Base-by-base conservation (phyloP, 2,888 invertebrate species). In the Pseudanteris insignis region DNA sequence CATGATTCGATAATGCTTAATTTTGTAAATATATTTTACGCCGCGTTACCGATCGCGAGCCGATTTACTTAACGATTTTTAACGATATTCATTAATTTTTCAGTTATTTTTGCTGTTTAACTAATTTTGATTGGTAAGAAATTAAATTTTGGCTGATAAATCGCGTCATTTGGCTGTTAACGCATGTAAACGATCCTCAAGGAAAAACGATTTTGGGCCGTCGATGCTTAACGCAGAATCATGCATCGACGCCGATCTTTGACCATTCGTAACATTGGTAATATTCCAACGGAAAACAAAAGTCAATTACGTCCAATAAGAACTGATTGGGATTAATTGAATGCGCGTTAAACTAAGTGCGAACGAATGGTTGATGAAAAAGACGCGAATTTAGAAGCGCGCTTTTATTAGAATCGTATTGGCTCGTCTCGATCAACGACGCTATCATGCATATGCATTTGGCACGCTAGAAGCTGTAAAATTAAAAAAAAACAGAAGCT, bases 261-360 rank as follows among this genome's bases (percentile, higher is more conserved):
- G 50, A 58, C 50, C 37, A 30, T 41, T 13, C 21, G 29, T 25
- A 34, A 7, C 26, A 14, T 32, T 48, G 48, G 48, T 50, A 50
- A 50, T 58, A 58, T 44, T 58, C 44, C 50, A 18, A 50, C 13
- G 50, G 30, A 44, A 50, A 32, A 48, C 57, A 48, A 48, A 57
- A 57, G 57, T 43, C 57, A 57, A 57, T 48, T 37, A 37, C 32
- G 14, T 12, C 26, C 57, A 48, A 57, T 57, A 41, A 41, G 48
- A 57, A 43, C 30, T 57, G 48, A 57, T 57, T 57, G 37, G 48
- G 57, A 57, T 57, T 48, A 57, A 57, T 48, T 43, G 48, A 12
- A 25, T 37, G 46, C 24, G 28, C 26, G 12, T 14, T 18, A 25
- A 43, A 36, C 14, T 36, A 29, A 51, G 34, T 24, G 40, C 41